Evolutionary conservation across 2,888 invertebrate species (phyloP), one percentile per base, ranked within the genome.

Genomic region (Electrophaes corylata): DNA sequence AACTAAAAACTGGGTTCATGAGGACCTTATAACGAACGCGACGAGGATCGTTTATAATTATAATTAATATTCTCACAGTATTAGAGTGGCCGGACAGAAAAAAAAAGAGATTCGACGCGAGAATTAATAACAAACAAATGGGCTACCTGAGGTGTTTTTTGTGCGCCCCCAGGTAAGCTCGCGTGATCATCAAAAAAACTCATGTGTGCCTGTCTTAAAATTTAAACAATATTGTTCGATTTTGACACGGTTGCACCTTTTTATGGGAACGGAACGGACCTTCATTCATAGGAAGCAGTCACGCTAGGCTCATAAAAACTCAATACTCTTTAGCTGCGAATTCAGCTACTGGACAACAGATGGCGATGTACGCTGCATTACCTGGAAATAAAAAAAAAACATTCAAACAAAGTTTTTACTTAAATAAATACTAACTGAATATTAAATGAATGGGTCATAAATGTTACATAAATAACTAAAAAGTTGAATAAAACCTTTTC

Each of bases 61-160:
- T 91, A 91, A 91, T 91, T 91, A 91, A 91, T 91, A 91, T 88
- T 91, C 91, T 88, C 86, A 88, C 88, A 86, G 88, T 86, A 90
- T 90, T 87, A 91, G 88, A 87, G 83, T 86, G 88, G 88, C 81
- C 83, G 88, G 82, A 76, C 78, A 10, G 26, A 75, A 74, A n/a
- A 86, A 88, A 89, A 84, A 86, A 77, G 77, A 83, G 83, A 85
- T 86, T 84, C 88, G 88, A 88, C 83, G 88, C 90, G 88, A 89
- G 91, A 91, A 90, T 91, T 91, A 91, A 91, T 91, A 91, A 91
- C 90, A 91, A 91, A 91, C 91, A 91, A 91, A 91, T 91, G 91
- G 86, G 91, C 91, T 91, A 91, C 91, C 91, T 91, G 91, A 84
- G 79, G 84, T 75, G 87, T 89, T 91, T 91, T 91, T 91, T 91